A percentile compares a stretch with the other conserved stretches of the same genome.
These are phyloP conservation scores for Limnephilus marmoratus DNA, from an alignment of 2,888 invertebrate species.

Conservation along the genomic window DNA sequence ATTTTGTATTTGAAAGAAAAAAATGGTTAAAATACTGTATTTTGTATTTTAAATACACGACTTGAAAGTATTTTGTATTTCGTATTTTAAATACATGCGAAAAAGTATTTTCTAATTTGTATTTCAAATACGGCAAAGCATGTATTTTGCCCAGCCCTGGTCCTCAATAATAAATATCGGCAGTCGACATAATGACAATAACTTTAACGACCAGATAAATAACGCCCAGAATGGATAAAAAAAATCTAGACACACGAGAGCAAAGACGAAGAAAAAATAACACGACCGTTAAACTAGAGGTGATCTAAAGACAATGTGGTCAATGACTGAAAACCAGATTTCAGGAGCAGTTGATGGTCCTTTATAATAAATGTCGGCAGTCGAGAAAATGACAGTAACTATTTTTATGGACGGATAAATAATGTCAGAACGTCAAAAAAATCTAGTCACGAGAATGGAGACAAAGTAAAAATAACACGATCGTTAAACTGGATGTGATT, in stretches of 20 bases:
- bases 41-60: too few relatives aligned
- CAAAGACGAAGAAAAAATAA: too few relatives aligned
- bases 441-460: background rate
- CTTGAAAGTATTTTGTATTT: too few relatives aligned
- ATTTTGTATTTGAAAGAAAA: too few relatives aligned
- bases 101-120: too few relatives aligned
- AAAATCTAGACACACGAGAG: background rate
- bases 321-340: conserved; percentile 2
- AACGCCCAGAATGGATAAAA: background rate
- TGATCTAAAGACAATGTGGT: conserved; percentile 12
- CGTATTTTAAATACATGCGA: too few relatives aligned
- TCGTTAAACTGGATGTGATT: conserved; percentile 9
- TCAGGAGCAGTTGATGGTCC: conserved; percentile 14
- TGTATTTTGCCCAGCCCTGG: too few relatives aligned
- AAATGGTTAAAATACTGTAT: too few relatives aligned
- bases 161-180: background rate
- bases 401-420: background rate
- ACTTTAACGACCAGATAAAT: background rate
- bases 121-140: too few relatives aligned
- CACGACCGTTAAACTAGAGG: conserved; percentile 7
- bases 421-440: background rate
- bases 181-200: background rate
- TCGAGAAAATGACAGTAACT: background rate
- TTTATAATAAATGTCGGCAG: conserved; percentile 8
- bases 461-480: background rate